Base-by-base conservation (phyloP, 2,888 invertebrate species). In the Globia sparganii region DNA sequence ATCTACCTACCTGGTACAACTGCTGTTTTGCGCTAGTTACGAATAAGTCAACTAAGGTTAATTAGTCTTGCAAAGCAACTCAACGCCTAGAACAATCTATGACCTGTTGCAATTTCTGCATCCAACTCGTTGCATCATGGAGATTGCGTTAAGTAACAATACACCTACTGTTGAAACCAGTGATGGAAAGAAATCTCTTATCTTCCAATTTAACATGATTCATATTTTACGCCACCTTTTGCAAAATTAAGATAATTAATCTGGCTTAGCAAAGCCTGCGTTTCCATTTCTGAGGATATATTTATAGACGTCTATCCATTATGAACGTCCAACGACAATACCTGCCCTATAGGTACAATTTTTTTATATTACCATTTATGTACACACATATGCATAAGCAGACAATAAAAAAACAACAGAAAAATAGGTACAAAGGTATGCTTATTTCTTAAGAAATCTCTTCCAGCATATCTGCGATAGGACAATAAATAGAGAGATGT, bases 21-120 rank as follows among this genome's bases (percentile, higher is more conserved):
- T 18, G 62, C 28, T 66, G 49, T 62, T 81, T 66, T 64, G 68
- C 21, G 61, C 40, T 77, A 73, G 46, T 75, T 74, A 69, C 53
- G 37, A 49, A 75, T 49, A 74, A 82, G 65, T 75, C 53, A 77
- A 67, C 40, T 77, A 49, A 62, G 72, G 69, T 81, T 75, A 73
- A 80, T 66, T 21, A 76, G 43, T 72, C 28, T 43, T 76, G 64
- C 62, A 75, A 70, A 46, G 58, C 37, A 71, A 65, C 62, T 15
- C 59, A 64, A 74, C 69, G n/a, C 61, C 34, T 73, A 46, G 61
- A 71, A 56, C 28, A 68, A 70, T 72, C 21, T 75, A 59, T 56
- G 40, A 34, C 15, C 34, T 72, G 69, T 69, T 78, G 78, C 40
- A 71, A 67, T 82, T 80, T 79, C 72, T 76, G 28, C 59, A 68